These are phyloP conservation scores for Oreochromis mossambicus DNA, from an alignment of 2,797 vertebrate genomes.

Conservation along the genomic window DNA sequence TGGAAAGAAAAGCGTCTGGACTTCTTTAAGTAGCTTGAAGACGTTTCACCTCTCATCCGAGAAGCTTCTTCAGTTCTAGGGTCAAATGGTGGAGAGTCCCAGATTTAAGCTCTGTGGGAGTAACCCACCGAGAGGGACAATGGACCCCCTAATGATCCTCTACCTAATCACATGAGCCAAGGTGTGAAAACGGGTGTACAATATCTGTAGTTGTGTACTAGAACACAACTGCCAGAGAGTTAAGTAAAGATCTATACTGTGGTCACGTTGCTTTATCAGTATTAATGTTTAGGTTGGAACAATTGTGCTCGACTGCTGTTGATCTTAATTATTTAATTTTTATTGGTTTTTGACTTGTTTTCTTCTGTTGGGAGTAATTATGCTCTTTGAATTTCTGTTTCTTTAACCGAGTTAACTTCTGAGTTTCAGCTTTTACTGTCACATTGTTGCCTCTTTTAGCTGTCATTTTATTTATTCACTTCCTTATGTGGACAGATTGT, in stretches of 20 bases:
- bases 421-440: neutral
- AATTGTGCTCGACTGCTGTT: neutral
- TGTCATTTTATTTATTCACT: constrained; percentile 24
- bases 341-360: neutral
- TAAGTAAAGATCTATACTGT: neutral
- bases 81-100: neutral
- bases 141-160: neutral
- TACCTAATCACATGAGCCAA: neutral
- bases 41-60: neutral
- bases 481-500: neutral
- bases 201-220: neutral
- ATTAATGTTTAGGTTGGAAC: neutral
- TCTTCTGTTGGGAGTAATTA: neutral
- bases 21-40: neutral
- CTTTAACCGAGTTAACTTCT: neutral
- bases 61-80: neutral
- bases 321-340: neutral
- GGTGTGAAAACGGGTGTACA: neutral
- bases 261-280: neutral
- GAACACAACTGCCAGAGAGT: neutral
- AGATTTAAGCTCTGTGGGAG: neutral
- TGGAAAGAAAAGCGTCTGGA: neutral
- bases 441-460: constrained; percentile 28
- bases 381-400: neutral
- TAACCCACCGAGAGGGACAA: neutral